A percentile compares a stretch with the other conserved stretches of the same genome.
phyloP scores from a whole-genome alignment of 2,113 vertebrate genomes.

The Vanacampus margaritifer region DNA sequence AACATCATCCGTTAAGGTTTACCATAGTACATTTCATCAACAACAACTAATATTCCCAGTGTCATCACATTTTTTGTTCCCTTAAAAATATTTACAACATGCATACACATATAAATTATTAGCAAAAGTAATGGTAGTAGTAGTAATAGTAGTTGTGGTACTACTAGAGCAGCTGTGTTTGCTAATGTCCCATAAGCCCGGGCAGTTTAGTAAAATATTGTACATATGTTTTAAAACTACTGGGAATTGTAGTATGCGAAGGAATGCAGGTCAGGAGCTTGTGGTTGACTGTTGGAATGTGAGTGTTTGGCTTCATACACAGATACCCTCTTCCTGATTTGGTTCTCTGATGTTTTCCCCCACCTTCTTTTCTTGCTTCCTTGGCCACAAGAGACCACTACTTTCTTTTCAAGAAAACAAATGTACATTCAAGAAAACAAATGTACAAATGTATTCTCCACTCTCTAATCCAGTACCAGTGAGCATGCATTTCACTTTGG shows the following conservation, averaged over 20 bases:
- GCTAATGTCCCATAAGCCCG: slow-evolving; percentile 23
- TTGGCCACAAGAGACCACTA: too few species aligned
- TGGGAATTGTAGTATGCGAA: slow-evolving; percentile 9
- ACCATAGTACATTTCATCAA: background rate
- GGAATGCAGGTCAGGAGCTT: slow-evolving; percentile 58
- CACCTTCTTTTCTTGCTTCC: too few species aligned
- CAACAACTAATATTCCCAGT: background rate
- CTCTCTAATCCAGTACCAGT: background rate
- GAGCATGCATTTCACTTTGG: slow-evolving; percentile 4
- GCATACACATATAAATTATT: background rate
- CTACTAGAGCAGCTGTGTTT: background rate
- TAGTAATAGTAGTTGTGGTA: too few species aligned
- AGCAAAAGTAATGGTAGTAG: too few species aligned
- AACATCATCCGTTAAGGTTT: slow-evolving; percentile 10
- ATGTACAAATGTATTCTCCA: too few species aligned
- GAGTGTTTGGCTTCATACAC: slow-evolving; percentile 8
- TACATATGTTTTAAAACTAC: slow-evolving; percentile 17
- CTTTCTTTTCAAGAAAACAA: too few species aligned
- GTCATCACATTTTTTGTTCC: background rate
- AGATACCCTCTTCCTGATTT: slow-evolving; percentile 25
- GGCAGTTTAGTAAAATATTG: slow-evolving; percentile 37
- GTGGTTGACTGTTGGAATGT: slow-evolving; percentile 39
- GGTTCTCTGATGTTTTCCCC: slow-evolving; percentile 8
- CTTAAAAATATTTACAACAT: background rate
- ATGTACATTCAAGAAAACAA: too few species aligned